Percentiles rank a stretch among this genome's conserved stretches.
phyloP scores from a whole-genome alignment of 2,888 invertebrate species.

The Pterobdella sp. region DNA sequence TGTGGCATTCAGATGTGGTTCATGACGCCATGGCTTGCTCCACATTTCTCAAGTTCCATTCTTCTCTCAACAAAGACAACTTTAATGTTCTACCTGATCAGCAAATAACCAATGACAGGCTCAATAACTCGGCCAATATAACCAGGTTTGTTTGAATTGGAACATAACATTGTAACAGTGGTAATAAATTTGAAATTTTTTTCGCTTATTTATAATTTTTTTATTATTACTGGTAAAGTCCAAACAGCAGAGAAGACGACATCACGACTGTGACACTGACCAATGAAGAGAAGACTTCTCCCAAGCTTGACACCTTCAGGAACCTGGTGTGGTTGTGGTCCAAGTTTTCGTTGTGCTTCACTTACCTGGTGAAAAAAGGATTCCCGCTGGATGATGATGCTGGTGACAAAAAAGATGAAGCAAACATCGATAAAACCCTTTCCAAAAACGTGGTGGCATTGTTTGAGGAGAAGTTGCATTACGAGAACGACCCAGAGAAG shows the following conservation, averaged over 20 bases:
- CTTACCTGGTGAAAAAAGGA: not conserved
- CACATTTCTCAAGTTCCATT: constrained; percentile 78
- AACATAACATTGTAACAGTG: no score
- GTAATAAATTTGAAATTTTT: no score
- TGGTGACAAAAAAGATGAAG: not conserved
- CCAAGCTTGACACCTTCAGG: not conserved
- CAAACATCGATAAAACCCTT: not conserved
- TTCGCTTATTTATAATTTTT: no score
- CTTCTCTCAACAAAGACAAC: constrained; percentile 46
- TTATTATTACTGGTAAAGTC: no score
- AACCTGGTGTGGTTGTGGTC: not conserved
- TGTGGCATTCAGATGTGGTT: constrained; percentile 95
- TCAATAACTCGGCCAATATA: no score
- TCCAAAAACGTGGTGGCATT: not conserved
- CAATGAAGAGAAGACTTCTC: constrained; percentile 5
- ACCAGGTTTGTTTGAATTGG: no score
- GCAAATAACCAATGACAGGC: no score
- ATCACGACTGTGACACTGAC: no score
- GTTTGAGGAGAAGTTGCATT: not conserved
- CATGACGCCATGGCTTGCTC: constrained; percentile 97
- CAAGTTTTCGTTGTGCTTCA: not conserved
- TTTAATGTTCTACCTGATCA: no score
- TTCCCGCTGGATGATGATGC: not conserved
- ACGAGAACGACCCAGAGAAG: constrained; percentile 40
- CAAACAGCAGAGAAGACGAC: no score